phyloP scores from a whole-genome alignment of 2,888 invertebrate species.

The Cyaniris semiargus region DNA sequence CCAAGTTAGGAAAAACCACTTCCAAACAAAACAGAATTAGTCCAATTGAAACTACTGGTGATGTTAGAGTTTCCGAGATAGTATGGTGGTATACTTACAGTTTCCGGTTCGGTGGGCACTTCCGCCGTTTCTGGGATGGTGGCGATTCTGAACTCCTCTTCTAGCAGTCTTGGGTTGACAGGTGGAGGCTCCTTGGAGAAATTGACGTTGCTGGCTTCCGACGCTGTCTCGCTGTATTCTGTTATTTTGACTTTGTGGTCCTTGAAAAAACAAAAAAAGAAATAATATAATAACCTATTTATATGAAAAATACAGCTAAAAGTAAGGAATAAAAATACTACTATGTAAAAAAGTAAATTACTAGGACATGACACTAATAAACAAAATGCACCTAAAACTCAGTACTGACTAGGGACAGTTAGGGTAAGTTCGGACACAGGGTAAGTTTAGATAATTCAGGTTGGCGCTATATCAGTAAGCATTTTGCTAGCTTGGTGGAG shows the following conservation, averaged over 20 bases:
- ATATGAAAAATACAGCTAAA: background rate
- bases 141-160: constrained; percentile 49
- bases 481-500: too few relatives aligned
- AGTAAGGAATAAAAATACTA: constrained; percentile 33
- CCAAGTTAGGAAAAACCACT: constrained; percentile 58
- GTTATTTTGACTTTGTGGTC: constrained; percentile 70
- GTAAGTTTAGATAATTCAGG: background rate
- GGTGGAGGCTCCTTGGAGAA: constrained; percentile 51
- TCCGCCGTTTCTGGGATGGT: constrained; percentile 55
- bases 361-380: constrained; percentile 34
- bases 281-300: constrained; percentile 18
- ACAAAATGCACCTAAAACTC: constrained; percentile 30
- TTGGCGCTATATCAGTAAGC: background rate
- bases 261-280: constrained; percentile 44
- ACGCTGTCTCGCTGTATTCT: constrained; percentile 63
- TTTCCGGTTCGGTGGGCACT: constrained; percentile 64
- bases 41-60: constrained; percentile 44
- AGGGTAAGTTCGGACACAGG: background rate
- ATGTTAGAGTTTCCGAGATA: constrained; percentile 35
- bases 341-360: constrained; percentile 35
- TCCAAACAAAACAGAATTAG: constrained; percentile 53
- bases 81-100: constrained; percentile 54
- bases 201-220: constrained; percentile 60
- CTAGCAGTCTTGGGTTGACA: constrained; percentile 53
- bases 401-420: background rate